Conservation (phyloP, 2,888 invertebrate genomes). For the Amphiduros pacificus region DNA sequence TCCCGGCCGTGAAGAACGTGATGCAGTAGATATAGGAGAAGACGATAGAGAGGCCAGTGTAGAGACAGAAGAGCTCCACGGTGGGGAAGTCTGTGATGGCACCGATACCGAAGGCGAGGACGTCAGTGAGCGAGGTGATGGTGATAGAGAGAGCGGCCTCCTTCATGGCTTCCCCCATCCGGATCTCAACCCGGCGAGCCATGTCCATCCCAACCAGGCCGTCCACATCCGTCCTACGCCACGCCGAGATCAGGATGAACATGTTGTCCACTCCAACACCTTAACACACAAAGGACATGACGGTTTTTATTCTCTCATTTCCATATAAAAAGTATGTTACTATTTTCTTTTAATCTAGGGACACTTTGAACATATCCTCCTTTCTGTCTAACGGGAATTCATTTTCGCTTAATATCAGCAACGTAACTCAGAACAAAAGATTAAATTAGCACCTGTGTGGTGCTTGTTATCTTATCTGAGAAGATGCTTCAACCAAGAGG, state of each 20-base stretch:
- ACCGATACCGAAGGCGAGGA: conserved; percentile 17
- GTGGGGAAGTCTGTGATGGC: conserved; percentile 17
- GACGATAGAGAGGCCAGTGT: conserved; percentile 18
- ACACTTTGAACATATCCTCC: too few relatives aligned
- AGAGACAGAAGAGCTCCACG: conserved; percentile 21
- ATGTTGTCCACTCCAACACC: conserved; percentile 22
- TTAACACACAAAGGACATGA: too few relatives aligned
- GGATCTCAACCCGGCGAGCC: background rate
- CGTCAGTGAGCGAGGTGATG: conserved; percentile 18
- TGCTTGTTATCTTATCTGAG: too few relatives aligned
- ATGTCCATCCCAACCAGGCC: background rate
- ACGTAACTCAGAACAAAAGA: too few relatives aligned
- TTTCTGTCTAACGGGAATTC: too few relatives aligned
- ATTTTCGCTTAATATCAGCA: too few relatives aligned
- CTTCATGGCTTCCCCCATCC: conserved; percentile 14
- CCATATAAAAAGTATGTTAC: too few relatives aligned
- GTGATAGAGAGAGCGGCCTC: conserved; percentile 19
- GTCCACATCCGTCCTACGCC: conserved; percentile 10
- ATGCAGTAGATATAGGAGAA: conserved; percentile 20
- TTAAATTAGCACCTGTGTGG: too few relatives aligned
- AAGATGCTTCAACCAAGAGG: too few relatives aligned
- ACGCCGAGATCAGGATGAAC: conserved; percentile 20
- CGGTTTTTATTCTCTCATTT: too few relatives aligned
- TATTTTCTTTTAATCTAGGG: too few relatives aligned
- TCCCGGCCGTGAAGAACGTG: conserved; percentile 19